These are phyloP conservation scores for Drosophila virilis DNA, from an alignment of 1,140 invertebrate genomes.

Conservation along the genomic window DNA sequence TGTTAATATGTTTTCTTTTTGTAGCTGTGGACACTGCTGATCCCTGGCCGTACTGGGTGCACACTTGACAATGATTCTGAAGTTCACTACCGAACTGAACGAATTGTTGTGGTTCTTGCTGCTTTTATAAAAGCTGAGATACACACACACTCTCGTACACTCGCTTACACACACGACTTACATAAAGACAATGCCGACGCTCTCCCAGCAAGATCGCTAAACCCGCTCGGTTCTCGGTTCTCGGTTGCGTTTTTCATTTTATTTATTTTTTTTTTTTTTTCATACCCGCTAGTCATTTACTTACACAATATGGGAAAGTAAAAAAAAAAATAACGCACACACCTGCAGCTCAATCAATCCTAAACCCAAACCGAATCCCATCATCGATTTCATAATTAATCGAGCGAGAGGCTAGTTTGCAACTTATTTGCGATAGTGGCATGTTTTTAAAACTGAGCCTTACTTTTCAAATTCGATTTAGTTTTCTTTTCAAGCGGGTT, in stretches of 20 bases:
- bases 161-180: constrained; percentile 15
- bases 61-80: constrained; percentile 74
- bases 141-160: constrained; percentile 1
- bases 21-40: constrained; percentile 12
- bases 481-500: too few species aligned
- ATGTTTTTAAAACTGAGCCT: constrained; percentile 8
- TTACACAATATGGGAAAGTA: constrained; percentile 23
- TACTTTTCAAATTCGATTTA: neutral
- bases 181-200: constrained; percentile 48
- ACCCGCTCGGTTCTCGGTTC: constrained; percentile 30
- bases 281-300: neutral
- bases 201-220: constrained; percentile 33
- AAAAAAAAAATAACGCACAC: constrained; percentile 6
- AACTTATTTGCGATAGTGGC: constrained; percentile 2
- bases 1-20: constrained; percentile 10
- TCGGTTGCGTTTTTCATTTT: constrained; percentile 10
- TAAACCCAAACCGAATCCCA: constrained; percentile 32
- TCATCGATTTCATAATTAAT: constrained; percentile 12
- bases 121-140: constrained; percentile 76
- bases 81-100: constrained; percentile 71
- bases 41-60: constrained; percentile 32
- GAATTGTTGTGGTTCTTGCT: constrained; percentile 61
- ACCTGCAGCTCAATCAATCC: constrained; percentile 37
- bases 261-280: constrained; percentile 1
- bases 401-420: constrained; percentile 9